These are phyloP conservation scores for Chelon auratus DNA, from an alignment of 2,797 vertebrate genomes.

Conservation along the genomic window DNA sequence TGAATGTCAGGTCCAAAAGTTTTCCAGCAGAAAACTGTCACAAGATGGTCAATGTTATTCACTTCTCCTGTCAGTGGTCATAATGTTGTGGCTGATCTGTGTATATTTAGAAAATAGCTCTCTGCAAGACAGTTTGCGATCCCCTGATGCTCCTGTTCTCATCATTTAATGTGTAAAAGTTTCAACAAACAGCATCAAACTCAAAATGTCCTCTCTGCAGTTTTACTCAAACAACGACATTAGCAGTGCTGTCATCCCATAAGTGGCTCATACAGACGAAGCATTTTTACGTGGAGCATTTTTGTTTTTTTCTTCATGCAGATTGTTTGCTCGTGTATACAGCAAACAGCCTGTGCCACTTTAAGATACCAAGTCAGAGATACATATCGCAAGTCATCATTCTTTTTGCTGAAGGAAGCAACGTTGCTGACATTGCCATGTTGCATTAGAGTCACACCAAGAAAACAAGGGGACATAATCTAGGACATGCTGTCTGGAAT, in stretches of 20 bases:
- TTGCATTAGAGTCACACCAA: slow-evolving; percentile 82
- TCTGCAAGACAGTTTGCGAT: neutral
- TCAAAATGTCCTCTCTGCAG: slow-evolving; percentile 16
- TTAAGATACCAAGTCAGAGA: slow-evolving; percentile 75
- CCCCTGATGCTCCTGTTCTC: slow-evolving; percentile 4
- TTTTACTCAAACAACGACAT: slow-evolving; percentile 23
- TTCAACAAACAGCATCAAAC: slow-evolving; percentile 17
- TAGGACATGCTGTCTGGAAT: slow-evolving; percentile 83
- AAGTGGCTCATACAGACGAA: slow-evolving; percentile 21
- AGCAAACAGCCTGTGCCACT: slow-evolving; percentile 59
- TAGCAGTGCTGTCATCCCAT: slow-evolving; percentile 12
- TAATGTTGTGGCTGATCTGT: no score
- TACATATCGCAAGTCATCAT: slow-evolving; percentile 83
- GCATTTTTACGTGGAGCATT: slow-evolving; percentile 14
- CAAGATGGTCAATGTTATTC: no score
- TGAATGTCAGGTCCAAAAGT: no score
- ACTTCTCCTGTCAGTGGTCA: no score
- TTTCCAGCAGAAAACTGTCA: no score
- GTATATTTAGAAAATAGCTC: neutral
- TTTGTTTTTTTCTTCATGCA: slow-evolving; percentile 45
- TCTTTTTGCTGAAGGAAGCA: slow-evolving; percentile 85
- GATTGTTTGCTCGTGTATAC: slow-evolving; percentile 67
- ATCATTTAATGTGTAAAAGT: slow-evolving; percentile 19
- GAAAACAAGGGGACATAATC: slow-evolving; percentile 82
- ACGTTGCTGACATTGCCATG: slow-evolving; percentile 81